Conservation (phyloP, 2,797 vertebrate species). For the Carcharodon carcharias region DNA sequence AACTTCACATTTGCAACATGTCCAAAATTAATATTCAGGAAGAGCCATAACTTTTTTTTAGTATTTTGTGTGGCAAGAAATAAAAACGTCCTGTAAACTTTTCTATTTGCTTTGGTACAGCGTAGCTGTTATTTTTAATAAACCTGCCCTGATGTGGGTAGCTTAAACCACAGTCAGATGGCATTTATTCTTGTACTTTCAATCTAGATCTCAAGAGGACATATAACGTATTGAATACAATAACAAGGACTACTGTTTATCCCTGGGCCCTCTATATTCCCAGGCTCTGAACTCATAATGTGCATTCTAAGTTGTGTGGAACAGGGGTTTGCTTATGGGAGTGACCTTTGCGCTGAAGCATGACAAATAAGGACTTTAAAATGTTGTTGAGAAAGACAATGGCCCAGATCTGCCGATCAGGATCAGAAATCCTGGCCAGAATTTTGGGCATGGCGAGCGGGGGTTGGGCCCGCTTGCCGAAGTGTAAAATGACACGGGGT, state of each 20-base stretch:
- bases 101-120: neutral
- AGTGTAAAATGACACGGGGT: too few species aligned
- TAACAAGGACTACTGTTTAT: neutral
- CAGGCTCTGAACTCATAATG: neutral
- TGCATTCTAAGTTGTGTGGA: too few species aligned
- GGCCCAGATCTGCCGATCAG: too few species aligned
- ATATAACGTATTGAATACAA: neutral
- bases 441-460: too few species aligned
- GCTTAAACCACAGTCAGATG: neutral
- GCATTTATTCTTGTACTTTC: neutral
- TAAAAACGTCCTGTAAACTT: neutral
- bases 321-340: neutral
- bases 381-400: neutral
- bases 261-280: neutral
- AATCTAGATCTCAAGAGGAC: neutral
- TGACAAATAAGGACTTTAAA: neutral
- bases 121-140: neutral
- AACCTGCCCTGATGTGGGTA: neutral
- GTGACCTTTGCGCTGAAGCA: neutral
- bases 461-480: too few species aligned
- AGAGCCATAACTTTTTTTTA: neutral
- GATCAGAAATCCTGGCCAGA: too few species aligned
- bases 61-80: neutral
- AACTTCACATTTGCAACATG: too few species aligned
- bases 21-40: neutral